Percentiles rank a stretch among this genome's conserved stretches.
These are phyloP conservation scores for Spisula subtruncata DNA, from an alignment of 2,888 invertebrate species.

Conservation along the genomic window DNA sequence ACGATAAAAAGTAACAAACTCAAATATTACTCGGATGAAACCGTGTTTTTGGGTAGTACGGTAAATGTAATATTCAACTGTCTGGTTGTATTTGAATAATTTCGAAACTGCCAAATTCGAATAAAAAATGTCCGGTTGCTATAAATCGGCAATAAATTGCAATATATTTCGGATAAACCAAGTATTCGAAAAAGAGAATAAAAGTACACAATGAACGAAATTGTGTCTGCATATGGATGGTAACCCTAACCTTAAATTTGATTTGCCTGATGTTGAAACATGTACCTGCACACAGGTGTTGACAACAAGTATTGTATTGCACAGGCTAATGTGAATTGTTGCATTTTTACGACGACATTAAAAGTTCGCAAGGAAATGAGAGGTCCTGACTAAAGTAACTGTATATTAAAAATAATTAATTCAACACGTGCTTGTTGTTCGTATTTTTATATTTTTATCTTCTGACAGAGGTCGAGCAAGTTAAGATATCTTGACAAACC, in stretches of 20 bases:
- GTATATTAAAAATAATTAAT: slow-evolving; percentile 23
- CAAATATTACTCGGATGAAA: too few relatives aligned
- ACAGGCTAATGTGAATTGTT: neutral
- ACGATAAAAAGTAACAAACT: too few relatives aligned
- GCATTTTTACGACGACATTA: neutral
- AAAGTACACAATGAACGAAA: too few relatives aligned
- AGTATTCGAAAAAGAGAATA: too few relatives aligned
- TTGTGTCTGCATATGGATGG: too few relatives aligned
- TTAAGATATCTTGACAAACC: slow-evolving; percentile 24
- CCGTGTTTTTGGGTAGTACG: too few relatives aligned
- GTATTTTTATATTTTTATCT: neutral
- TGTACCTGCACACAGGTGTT: neutral
- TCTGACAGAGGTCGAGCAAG: neutral
- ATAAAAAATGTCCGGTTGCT: too few relatives aligned
- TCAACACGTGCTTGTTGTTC: neutral
- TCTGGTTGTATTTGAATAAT: too few relatives aligned
- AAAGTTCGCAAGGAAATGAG: neutral
- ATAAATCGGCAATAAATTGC: too few relatives aligned
- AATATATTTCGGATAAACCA: too few relatives aligned
- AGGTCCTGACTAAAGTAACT: neutral
- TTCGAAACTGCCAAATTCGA: too few relatives aligned
- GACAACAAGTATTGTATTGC: slow-evolving; percentile 15
- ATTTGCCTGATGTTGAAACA: neutral
- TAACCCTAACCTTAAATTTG: neutral
- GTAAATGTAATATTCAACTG: too few relatives aligned